A percentile compares a stretch with the other conserved stretches of the same genome.
phyloP scores from a whole-genome alignment of 2,797 vertebrate species.

The Xiphorhynchus erythropygius region DNA sequence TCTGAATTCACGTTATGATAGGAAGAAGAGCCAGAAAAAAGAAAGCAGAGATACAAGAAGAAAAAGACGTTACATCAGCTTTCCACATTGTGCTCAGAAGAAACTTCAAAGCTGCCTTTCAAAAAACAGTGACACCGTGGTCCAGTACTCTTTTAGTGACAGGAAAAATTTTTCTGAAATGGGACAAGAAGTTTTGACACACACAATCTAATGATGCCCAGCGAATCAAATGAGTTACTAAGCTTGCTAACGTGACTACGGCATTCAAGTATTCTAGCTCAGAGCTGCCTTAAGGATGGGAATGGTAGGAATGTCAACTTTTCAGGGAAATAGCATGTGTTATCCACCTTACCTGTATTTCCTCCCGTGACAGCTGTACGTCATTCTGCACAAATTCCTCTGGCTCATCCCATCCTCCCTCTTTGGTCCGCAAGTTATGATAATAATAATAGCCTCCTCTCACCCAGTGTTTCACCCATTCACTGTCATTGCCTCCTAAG shows the following conservation, averaged over 20 bases:
- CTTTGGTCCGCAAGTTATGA: slow-evolving; percentile 83
- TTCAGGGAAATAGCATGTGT: not conserved
- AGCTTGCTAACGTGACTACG: not conserved
- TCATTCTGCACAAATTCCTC: slow-evolving; percentile 84
- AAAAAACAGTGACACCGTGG: not conserved
- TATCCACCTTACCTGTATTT: slow-evolving; percentile 87
- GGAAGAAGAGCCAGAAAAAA: not conserved
- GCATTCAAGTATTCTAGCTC: not conserved
- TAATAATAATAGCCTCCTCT: slow-evolving; percentile 96
- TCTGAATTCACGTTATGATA: slow-evolving; percentile 65
- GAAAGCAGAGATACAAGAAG: not conserved
- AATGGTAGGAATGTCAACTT: not conserved
- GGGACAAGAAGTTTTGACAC: not conserved
- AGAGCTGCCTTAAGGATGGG: not conserved
- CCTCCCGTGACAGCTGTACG: slow-evolving; percentile 90
- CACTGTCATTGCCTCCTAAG: slow-evolving; percentile 86
- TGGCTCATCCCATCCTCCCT: slow-evolving; percentile 92
- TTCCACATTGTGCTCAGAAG: not conserved
- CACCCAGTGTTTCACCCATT: slow-evolving; percentile 96
- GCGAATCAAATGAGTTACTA: not conserved
- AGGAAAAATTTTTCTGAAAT: not conserved
- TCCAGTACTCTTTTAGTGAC: not conserved
- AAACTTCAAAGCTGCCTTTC: not conserved
- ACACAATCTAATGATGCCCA: not conserved
- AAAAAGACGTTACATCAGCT: not conserved